phyloP scores from a whole-genome alignment of 2,113 vertebrate species.

The Colaptes auratus region DNA sequence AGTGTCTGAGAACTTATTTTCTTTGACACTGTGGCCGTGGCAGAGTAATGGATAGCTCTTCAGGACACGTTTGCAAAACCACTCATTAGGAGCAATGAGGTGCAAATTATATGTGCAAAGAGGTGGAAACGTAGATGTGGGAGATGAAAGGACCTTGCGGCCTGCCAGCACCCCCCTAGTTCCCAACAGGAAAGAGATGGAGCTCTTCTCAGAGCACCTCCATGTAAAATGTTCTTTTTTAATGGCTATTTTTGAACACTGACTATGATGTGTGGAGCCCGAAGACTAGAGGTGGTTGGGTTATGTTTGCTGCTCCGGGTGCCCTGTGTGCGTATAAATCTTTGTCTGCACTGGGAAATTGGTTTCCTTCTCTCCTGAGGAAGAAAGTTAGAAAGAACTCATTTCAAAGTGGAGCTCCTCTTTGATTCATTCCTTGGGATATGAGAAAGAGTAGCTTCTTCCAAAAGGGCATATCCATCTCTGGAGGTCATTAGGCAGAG shows the following conservation, averaged over 20 bases:
- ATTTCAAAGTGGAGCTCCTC: background rate
- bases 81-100: slow-evolving; percentile 63
- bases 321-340: background rate
- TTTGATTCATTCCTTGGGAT: background rate
- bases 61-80: background rate
- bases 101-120: slow-evolving; percentile 58
- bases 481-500: background rate
- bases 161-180: background rate
- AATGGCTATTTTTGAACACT: background rate
- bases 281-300: background rate
- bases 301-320: background rate
- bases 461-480: background rate
- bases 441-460: background rate
- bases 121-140: background rate
- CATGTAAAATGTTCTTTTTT: background rate
- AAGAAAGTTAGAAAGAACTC: background rate
- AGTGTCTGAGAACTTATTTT: slow-evolving; percentile 33
- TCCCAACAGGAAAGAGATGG: background rate
- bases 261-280: background rate
- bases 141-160: background rate
- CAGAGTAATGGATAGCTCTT: slow-evolving; percentile 34
- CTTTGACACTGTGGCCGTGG: background rate
- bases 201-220: background rate
- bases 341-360: background rate
- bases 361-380: background rate